Base-by-base conservation (phyloP, 1,140 invertebrate genomes). In the Calliopsis andreniformis region DNA sequence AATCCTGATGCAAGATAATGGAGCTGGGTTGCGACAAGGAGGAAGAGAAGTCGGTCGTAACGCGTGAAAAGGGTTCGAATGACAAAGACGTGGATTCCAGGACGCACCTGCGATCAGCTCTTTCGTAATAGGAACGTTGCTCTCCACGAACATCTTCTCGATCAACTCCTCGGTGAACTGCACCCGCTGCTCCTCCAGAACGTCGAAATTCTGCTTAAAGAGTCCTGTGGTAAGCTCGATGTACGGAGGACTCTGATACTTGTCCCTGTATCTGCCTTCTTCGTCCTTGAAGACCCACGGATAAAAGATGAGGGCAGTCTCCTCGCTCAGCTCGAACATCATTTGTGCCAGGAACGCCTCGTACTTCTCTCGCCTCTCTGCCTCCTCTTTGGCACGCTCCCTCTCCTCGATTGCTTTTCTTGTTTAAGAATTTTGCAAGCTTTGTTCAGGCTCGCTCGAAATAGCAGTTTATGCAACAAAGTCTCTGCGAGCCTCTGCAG, bases 211-310 rank as follows among this genome's bases (percentile, higher is more conserved):
- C 49, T 89, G 85, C 1, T 79, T 77, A 23, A 90, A 84, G 14
- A 91, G 75, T 1, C 85, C 79, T 8, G 81, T 85, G 6, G 83
- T 69, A 2, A 91, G 73, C 58, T 91, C 89, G 10, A 49, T 68
- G 25, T 90, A 91, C 25, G 82, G 78, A 0, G 84, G 64, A 28
- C 84, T 79, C 58, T 84, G 80, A 42, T 85, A 77, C 58, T 90
- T 91, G 45, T 86, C 86, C 16, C 79, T 77, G 10, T 43, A 56
- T 7, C 82, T 66, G 0, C 84, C 84, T 12, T 85, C 70, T 20
- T 88, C 84, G 56, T 89, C 82, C 2, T 79, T 55, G 68, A 91
- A 89, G 0, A 89, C 70, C 88, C 88, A 89, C 1, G 90, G 89
- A 35, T 85, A 89, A n/a, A 90, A 58, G 10, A 91, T 32, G 28